Percentiles rank a stretch among this genome's conserved stretches.
Evolutionary conservation across 2,888 invertebrate genomes (phyloP).

Genomic region (Drosophila borealis): DNA sequence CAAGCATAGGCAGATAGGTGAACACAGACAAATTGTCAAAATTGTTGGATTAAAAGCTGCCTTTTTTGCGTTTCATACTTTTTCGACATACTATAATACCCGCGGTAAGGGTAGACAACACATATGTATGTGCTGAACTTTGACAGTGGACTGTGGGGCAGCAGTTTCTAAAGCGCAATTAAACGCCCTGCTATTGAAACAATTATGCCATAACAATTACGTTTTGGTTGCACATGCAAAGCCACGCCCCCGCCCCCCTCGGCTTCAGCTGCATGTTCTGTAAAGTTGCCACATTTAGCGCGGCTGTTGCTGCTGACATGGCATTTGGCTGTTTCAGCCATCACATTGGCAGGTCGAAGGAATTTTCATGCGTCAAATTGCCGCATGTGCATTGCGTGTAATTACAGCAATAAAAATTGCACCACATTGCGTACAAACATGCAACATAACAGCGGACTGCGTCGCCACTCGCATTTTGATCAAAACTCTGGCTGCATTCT

Average conservation of each 20-base stretch:
- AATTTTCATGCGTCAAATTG: constrained; percentile 79
- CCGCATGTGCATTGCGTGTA: constrained; percentile 75
- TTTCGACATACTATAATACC: neutral
- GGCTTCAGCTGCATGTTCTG: constrained; percentile 42
- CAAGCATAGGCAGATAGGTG: no score
- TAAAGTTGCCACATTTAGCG: constrained; percentile 71
- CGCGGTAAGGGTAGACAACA: neutral
- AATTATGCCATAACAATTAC: constrained; percentile 77
- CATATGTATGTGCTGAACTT: constrained; percentile 63
- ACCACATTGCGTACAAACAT: constrained; percentile 77
- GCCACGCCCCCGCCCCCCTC: constrained; percentile 6
- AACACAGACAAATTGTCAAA: no score
- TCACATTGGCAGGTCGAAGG: constrained; percentile 52
- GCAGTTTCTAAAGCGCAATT: constrained; percentile 64
- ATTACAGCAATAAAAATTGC: constrained; percentile 78
- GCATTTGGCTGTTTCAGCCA: constrained; percentile 43
- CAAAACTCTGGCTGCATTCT: constrained; percentile 19
- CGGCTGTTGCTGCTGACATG: constrained; percentile 53
- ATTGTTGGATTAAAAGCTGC: neutral
- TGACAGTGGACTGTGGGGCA: constrained; percentile 46
- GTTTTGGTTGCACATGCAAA: constrained; percentile 69
- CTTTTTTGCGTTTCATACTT: neutral
- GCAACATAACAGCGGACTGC: constrained; percentile 56
- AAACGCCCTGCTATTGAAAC: constrained; percentile 75
- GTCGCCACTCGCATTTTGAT: constrained; percentile 22